Percentiles rank a stretch among this genome's conserved stretches.
Conservation (phyloP, 2,797 vertebrate genomes). For the Neosilurus mollespiculum region DNA sequence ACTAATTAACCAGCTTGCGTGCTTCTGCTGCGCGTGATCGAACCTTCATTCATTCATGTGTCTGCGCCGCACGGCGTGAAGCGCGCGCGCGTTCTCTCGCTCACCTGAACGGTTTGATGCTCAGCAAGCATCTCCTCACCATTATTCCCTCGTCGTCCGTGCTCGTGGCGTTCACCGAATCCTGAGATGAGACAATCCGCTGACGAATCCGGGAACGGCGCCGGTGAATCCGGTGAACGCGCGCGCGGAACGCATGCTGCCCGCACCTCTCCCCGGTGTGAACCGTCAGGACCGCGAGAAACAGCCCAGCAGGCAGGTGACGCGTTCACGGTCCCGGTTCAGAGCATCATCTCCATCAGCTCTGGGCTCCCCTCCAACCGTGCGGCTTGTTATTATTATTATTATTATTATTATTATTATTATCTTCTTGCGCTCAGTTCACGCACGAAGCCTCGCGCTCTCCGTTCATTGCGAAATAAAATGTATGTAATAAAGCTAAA, state of each 20-base stretch:
- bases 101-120: conserved; percentile 97
- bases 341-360: conserved; percentile 13
- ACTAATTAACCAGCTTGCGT: neutral
- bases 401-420: neutral
- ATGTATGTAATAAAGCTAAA: neutral
- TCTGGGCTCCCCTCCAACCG: neutral
- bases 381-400: neutral
- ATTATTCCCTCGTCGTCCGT: conserved; percentile 62
- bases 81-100: conserved; percentile 60
- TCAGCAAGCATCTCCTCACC: conserved; percentile 95
- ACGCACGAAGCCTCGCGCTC: neutral
- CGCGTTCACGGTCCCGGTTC: neutral
- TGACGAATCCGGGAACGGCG: conserved; percentile 13
- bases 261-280: conserved; percentile 6
- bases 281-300: neutral
- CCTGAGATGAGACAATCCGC: conserved; percentile 64
- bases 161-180: conserved; percentile 65
- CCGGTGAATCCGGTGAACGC: conserved; percentile 10
- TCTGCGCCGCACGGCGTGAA: neutral
- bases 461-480: neutral
- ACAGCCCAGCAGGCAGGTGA: neutral
- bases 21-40: neutral
- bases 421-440: neutral
- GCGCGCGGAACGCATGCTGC: conserved; percentile 33
- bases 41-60: neutral